A percentile compares a stretch with the other conserved stretches of the same genome.
These are phyloP conservation scores for Craterocephalus amniculus DNA, from an alignment of 2,797 vertebrate genomes.

Conservation along the genomic window DNA sequence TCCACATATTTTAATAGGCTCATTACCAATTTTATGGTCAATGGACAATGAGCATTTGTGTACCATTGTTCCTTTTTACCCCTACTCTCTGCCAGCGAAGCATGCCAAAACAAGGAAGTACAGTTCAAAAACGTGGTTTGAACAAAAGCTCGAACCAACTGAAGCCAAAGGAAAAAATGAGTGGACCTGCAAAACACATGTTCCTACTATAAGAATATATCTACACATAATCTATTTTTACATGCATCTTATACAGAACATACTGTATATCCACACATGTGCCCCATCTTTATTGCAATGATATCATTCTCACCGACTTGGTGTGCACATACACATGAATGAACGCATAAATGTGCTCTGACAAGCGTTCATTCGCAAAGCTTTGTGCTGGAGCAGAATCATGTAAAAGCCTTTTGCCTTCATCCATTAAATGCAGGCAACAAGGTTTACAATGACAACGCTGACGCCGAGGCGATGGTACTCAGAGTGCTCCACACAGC, in stretches of 20 bases:
- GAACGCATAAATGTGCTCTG: neutral
- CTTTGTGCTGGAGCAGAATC: constrained; percentile 1
- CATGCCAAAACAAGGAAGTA: neutral
- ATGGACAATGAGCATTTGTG: constrained; percentile 52
- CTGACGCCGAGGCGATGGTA: constrained; percentile 10
- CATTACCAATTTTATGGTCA: constrained; percentile 69
- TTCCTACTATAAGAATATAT: constrained; percentile 1
- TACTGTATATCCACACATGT: constrained; percentile 18
- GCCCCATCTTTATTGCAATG: constrained; percentile 13
- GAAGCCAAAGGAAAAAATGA: constrained; percentile 31
- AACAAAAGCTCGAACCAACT: constrained; percentile 27
- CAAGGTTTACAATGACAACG: constrained; percentile 19
- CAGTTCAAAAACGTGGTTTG: constrained; percentile 19
- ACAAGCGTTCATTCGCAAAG: neutral
- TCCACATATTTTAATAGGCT: constrained; percentile 52
- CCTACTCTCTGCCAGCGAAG: neutral
- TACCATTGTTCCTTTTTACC: neutral
- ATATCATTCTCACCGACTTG: neutral
- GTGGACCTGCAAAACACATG: constrained; percentile 22
- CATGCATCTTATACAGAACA: constrained; percentile 3
- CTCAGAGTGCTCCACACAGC: constrained; percentile 31
- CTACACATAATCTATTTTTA: constrained; percentile 9
- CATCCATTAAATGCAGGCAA: constrained; percentile 3
- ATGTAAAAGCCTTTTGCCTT: neutral
- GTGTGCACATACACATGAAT: neutral